Percentiles rank a stretch among this genome's conserved stretches.
These are phyloP conservation scores for Canis aureus DNA, from an alignment of 2,113 vertebrate genomes.

Conservation along the genomic window DNA sequence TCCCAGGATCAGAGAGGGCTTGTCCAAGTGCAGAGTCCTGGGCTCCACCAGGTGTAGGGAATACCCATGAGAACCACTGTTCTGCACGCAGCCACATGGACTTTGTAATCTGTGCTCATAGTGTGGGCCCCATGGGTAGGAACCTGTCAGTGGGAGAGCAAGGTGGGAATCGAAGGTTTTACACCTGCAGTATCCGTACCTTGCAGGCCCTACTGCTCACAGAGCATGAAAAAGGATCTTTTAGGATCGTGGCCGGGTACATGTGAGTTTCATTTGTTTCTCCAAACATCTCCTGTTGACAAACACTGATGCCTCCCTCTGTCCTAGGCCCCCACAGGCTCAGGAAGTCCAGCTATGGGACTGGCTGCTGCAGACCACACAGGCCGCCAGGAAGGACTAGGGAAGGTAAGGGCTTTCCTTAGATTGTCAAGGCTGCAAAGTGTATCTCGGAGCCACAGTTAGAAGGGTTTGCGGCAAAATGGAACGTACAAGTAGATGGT, in stretches of 20 bases:
- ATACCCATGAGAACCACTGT: not conserved
- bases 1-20: not conserved
- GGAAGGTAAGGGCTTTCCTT: fast-evolving
- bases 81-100: not conserved
- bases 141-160: not conserved
- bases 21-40: not conserved
- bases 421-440: not conserved
- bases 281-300: not conserved
- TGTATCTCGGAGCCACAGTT: too few species aligned
- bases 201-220: not conserved
- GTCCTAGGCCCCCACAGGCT: not conserved
- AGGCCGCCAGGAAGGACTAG: not conserved
- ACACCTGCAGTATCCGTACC: not conserved
- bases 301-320: not conserved
- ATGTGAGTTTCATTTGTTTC: not conserved
- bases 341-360: not conserved
- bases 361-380: not conserved
- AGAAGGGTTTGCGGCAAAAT: too few species aligned
- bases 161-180: not conserved
- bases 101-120: not conserved
- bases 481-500: fast-evolving
- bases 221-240: too few species aligned
- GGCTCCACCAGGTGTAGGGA: not conserved
- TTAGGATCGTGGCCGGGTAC: not conserved
- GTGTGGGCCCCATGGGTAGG: not conserved